Base-by-base conservation (phyloP, 35 echinoderm and acorn worm species). In the Heliocidaris erythrogramma region DNA sequence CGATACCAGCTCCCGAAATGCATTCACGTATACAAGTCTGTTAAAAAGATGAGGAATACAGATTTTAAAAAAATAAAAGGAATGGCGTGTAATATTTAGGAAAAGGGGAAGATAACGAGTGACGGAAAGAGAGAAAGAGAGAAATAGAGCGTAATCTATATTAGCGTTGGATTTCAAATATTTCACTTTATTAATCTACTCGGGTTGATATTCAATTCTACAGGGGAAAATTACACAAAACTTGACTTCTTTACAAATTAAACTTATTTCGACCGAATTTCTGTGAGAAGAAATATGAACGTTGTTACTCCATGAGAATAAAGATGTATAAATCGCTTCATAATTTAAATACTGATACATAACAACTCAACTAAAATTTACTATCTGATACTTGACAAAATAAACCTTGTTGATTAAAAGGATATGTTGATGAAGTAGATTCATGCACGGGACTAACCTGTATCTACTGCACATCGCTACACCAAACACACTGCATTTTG, bases 11-110 rank as follows among this genome's bases (percentile, higher is more conserved):
- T 92, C 91, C 50, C 91, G 91, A 48, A 50, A 92, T n/a, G 91
- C 91, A 92, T 92, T 92, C 91, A 92, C 91, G 48, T 92, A 92
- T 17, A 92, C 49, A 12, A 92, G 13, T 13, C 91, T 92, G 13
- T 13, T 9, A 24, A 27, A 18, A 24, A 27, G 21, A 7, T 27
- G 18, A 27, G 8, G 18, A 78, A 78, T 27, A 59, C 2, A 48
- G 16, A 92, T 27, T n/a, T n/a, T n/a, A n/a, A n/a, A 3, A 30
- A 92, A n/a, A 92, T 17, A 4, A 0, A 29, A 30, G 91, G 18
- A 5, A 59, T 9, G 21, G 9, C n/a, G 12, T 50, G 50, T 16
- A 30, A 92, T 30, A n/a, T n/a, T n/a, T n/a, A n/a, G n/a, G n/a
- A n/a, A 18, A 13, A 21, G 91, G 29, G 29, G 48, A 91, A 42